These are phyloP conservation scores for Mesocentrotus franciscanus DNA, from an alignment of 53 echinoderm and acorn worm genomes.

Conservation along the genomic window DNA sequence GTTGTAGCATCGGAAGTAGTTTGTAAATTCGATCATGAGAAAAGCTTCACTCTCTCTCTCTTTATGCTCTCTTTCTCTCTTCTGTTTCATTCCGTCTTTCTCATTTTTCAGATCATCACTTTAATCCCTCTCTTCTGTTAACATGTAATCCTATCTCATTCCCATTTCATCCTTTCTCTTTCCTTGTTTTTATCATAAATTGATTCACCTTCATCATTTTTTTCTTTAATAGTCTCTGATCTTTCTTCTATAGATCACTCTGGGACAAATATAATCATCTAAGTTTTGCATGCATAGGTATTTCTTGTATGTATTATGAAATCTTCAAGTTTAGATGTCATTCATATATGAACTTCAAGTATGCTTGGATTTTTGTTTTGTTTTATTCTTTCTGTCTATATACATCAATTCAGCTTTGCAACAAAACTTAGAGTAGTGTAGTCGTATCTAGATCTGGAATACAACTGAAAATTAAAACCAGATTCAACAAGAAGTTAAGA, in stretches of 20 bases:
- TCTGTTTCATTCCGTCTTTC: neutral
- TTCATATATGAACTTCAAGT: neutral
- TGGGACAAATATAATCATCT: neutral
- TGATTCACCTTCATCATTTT: neutral
- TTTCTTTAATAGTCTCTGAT: neutral
- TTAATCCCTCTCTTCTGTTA: neutral
- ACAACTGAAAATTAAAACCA: neutral
- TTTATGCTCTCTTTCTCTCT: neutral
- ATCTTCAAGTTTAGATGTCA: neutral
- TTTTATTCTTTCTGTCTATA: neutral
- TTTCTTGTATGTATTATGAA: neutral
- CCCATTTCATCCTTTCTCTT: neutral
- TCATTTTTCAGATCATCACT: neutral
- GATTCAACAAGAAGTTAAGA: neutral
- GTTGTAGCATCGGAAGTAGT: neutral
- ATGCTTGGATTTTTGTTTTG: neutral
- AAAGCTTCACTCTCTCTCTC: neutral
- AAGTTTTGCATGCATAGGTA: constrained; percentile 1
- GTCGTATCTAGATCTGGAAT: neutral
- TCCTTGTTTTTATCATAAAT: neutral
- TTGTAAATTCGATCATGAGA: neutral
- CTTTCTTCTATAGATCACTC: neutral
- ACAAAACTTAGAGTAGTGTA: neutral
- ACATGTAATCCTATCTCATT: neutral
- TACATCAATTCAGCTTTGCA: neutral